These are phyloP conservation scores for Pseudococcus longispinus DNA, from an alignment of 2,888 invertebrate genomes.

Conservation along the genomic window DNA sequence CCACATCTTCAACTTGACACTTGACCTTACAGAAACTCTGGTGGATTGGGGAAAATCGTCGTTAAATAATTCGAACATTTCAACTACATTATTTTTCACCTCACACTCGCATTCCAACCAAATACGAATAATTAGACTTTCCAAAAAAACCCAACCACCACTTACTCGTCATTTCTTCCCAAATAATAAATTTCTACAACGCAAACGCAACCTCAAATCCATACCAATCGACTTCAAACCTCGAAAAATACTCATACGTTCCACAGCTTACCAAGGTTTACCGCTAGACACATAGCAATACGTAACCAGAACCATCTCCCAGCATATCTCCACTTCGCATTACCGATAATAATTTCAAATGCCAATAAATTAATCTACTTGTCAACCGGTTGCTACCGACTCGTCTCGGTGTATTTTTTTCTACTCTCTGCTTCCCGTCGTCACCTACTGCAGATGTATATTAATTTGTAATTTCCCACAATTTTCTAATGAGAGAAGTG, in stretches of 20 bases:
- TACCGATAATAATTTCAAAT: background rate
- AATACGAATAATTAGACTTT: no score
- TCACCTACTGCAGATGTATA: background rate
- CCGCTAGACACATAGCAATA: background rate
- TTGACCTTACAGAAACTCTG: no score
- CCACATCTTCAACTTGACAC: no score
- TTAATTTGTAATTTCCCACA: slow-evolving; percentile 34
- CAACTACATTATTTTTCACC: no score
- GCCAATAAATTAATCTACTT: slow-evolving; percentile 16
- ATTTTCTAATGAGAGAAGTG: slow-evolving; percentile 14
- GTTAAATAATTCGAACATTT: no score
- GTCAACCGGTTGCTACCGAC: slow-evolving; percentile 20
- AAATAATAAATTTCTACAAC: background rate
- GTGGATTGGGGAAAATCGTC: no score
- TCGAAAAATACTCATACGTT: background rate
- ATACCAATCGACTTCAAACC: background rate
- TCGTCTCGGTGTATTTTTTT: background rate
- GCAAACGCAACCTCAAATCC: background rate
- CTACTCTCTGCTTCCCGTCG: background rate
- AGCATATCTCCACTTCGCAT: background rate
- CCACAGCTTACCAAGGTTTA: background rate
- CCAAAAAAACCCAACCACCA: background rate
- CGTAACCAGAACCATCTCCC: background rate
- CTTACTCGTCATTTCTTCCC: background rate
- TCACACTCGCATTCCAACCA: no score